Evolutionary conservation across 2,113 vertebrate species (phyloP), one percentile per base, ranked within the genome.

Genomic region (Microcebus jonahi): DNA sequence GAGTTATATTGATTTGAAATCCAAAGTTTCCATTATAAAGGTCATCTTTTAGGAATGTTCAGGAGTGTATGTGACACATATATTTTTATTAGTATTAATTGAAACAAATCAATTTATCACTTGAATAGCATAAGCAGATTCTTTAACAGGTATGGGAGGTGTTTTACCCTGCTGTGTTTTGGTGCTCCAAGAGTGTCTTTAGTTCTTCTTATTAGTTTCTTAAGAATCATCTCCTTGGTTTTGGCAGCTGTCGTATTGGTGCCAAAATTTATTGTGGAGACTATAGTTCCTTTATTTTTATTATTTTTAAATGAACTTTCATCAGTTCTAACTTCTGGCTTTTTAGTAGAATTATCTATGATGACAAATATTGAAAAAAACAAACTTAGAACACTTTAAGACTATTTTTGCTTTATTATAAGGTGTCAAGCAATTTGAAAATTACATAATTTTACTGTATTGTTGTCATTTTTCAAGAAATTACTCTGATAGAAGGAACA

Each of bases 141-240:
- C 68, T 55, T 31, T 20, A 23, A 31, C 20, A 77, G 4, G 4
- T 9, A 20, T 21, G 17, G 20, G 42, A 12, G 29, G 5, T 14
- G 4, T 36, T 34, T 96, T 90, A 98, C 98, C 95, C 71, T 95
- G 92, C 80, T 98, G 86, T 88, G 97, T 57, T 94, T 97, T 4
- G 98, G 97, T 6, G 98, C 97, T 86, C 97, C 98, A 4, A 98
- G 95, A 14, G 75, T 84, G 53, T 98, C 97, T 86, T 98, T 98
- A 36, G 61, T 94, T 97, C 93, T 98, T 91, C 97, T 92, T 48
- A 97, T 42, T 82, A 99, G 88, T 48, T 98, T 98, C 65, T 97
- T 97, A 50, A 98, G 90, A 90, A 99, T 97, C 95, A 98, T 87
- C 65, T 97, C 95, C 92, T 98, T 98, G 50, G 97, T 77, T 96